Base-by-base conservation (phyloP, 2,797 vertebrate genomes). In the Clarias laeviceps region DNA sequence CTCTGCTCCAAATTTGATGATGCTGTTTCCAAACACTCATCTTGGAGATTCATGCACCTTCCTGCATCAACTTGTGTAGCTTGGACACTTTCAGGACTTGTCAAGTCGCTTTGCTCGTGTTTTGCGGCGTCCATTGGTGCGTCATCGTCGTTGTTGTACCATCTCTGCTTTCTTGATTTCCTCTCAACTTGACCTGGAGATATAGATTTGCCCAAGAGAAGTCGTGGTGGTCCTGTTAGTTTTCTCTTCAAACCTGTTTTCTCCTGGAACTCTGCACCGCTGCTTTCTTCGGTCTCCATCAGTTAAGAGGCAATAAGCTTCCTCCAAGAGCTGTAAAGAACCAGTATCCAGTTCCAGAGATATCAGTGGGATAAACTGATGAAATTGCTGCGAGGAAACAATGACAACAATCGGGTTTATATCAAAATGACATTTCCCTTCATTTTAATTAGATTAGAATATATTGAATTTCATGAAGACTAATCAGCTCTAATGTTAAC, bases 131-230 rank as follows among this genome's bases (percentile, higher is more conserved):
- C 61, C 2, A 11, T 82, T 22, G 78, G 32, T 1, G 74, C 84
- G 2, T 56, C 84, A 37, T 89, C 86, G 64, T 32, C 54, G 6
- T 90, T 82, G 11, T 40, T 74, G 73, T 82, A 82, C 64, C 74
- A 78, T 79, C 40, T 27, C 1, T 84, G 89, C 56, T 82, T 87
- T 62, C 88, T 90, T 50, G 90, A 84, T 82, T 86, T 88, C 61
- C 85, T 89, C 69, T 86, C 89, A n/a, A 80, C 83, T 17, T 88
- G 89, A 54, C 70, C 89, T 69, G 89, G 88, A 65, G 89, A 87
- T 76, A 88, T 92, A 29, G 88, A 85, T 90, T 92, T 94, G 14
- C 91, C 91, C 56, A 92, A 86, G 73, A 94, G 90, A 73, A 93
- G 91, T 87, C 92, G 91, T 3, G 91, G 89, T 4, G 91, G 93